Conservation (phyloP, 1,140 invertebrate species). For the Dufourea novaeangliae region DNA sequence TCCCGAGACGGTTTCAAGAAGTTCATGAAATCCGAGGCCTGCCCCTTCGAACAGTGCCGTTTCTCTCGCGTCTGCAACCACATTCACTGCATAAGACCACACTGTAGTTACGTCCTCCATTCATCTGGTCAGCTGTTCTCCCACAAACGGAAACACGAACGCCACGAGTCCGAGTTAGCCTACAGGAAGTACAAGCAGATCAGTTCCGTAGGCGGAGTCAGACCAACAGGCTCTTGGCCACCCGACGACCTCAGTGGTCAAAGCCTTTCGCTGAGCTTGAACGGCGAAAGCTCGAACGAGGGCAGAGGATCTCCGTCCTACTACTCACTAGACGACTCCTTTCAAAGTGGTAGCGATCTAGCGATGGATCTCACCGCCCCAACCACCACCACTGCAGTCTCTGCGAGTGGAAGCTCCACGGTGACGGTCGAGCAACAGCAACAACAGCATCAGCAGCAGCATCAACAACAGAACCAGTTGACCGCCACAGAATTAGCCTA, state of each 20-base stretch:
- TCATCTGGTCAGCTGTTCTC: constrained; percentile 98
- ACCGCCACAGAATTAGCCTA: constrained; percentile 62
- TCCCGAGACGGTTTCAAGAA: constrained; percentile 98
- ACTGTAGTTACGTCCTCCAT: constrained; percentile 97
- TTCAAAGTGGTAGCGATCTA: constrained; percentile 78
- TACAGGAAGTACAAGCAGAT: constrained; percentile 90
- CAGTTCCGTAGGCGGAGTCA: constrained; percentile 70
- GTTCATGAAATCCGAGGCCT: constrained; percentile 98
- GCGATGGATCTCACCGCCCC: constrained; percentile 79
- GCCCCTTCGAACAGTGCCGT: constrained; percentile 94
- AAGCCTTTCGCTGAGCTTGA: constrained; percentile 75
- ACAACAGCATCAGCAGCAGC: constrained; percentile 44
- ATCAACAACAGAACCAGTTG: constrained; percentile 46
- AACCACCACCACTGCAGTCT: constrained; percentile 66
- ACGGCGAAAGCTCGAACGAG: constrained; percentile 82
- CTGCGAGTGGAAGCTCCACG: constrained; percentile 66
- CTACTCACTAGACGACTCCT: constrained; percentile 79
- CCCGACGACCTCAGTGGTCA: constrained; percentile 70
- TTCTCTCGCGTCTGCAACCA: constrained; percentile 98
- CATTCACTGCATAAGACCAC: constrained; percentile 97
- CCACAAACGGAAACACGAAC: constrained; percentile 98
- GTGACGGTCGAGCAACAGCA: constrained; percentile 51
- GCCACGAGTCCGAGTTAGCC: constrained; percentile 92
- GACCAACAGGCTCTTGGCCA: constrained; percentile 67
- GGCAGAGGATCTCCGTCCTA: constrained; percentile 79